phyloP scores from a whole-genome alignment of 2,888 invertebrate species.

The Arrhopalites spinosus region DNA sequence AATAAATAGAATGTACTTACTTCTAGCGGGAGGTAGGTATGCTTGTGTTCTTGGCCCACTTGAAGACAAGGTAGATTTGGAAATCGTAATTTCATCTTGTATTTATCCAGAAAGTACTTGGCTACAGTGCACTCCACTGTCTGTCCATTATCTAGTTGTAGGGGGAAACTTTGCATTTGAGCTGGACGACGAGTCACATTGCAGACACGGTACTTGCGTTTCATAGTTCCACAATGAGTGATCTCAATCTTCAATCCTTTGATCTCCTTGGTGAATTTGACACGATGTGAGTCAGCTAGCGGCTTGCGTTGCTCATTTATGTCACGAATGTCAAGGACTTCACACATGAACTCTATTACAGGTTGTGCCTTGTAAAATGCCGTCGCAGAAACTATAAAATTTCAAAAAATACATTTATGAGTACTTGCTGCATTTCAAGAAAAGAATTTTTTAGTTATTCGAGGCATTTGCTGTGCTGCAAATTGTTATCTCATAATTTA shows the following conservation, averaged over 20 bases:
- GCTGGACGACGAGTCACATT: slow-evolving; percentile 98
- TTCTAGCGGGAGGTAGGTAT: slow-evolving; percentile 98
- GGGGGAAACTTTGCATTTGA: slow-evolving; percentile 98
- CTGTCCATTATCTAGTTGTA: slow-evolving; percentile 98
- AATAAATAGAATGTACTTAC: slow-evolving; percentile 59
- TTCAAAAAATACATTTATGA: too few species aligned
- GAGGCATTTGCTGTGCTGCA: too few species aligned
- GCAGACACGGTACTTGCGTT: slow-evolving; percentile 98
- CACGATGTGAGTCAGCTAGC: slow-evolving; percentile 95
- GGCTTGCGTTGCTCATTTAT: slow-evolving; percentile 95
- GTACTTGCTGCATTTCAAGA: too few species aligned
- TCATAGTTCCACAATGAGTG: slow-evolving; percentile 98
- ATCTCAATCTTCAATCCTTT: slow-evolving; percentile 99
- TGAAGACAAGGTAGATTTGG: slow-evolving; percentile 99
- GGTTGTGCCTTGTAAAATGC: slow-evolving; percentile 99
- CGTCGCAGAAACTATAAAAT: slow-evolving; percentile 92
- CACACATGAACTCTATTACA: slow-evolving; percentile 99
- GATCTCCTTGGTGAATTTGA: slow-evolving; percentile 97
- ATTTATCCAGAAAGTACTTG: slow-evolving; percentile 99
- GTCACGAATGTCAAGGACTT: slow-evolving; percentile 95
- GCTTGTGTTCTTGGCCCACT: slow-evolving; percentile 99
- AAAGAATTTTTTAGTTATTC: too few species aligned
- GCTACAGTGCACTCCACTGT: slow-evolving; percentile 99
- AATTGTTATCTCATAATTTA: slow-evolving; percentile 60
- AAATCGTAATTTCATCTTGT: slow-evolving; percentile 96